These are phyloP conservation scores for Gobionotothen gibberifrons DNA, from an alignment of 2,797 vertebrate genomes.

Conservation along the genomic window DNA sequence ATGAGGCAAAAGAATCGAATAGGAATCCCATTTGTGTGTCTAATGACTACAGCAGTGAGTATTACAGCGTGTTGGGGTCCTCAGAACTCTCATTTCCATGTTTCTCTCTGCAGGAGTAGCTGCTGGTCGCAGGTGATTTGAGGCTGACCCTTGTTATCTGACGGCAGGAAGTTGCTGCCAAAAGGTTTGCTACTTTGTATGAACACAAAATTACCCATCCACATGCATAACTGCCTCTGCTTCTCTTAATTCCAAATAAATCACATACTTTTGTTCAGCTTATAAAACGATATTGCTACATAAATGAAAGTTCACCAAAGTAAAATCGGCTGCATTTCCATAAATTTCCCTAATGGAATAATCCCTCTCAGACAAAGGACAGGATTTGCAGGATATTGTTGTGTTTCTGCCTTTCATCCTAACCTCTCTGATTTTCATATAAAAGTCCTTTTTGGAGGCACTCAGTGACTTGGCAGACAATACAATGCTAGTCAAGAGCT, in stretches of 20 bases:
- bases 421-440: slow-evolving; percentile 85
- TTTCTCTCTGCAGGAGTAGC: not conserved
- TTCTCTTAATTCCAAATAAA: slow-evolving; percentile 73
- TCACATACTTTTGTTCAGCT: slow-evolving; percentile 60
- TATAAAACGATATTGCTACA: slow-evolving; percentile 73
- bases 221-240: slow-evolving; percentile 58
- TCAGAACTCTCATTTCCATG: slow-evolving; percentile 4
- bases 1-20: not conserved
- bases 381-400: slow-evolving; percentile 80
- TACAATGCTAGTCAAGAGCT: slow-evolving; percentile 72
- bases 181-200: slow-evolving; percentile 54
- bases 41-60: not conserved
- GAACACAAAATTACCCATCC: slow-evolving; percentile 56
- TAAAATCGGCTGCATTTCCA: slow-evolving; percentile 81
- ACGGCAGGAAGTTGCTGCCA: slow-evolving; percentile 33
- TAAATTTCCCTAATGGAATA: slow-evolving; percentile 88
- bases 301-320: slow-evolving; percentile 82
- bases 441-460: slow-evolving; percentile 84
- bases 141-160: slow-evolving; percentile 44
- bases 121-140: slow-evolving; percentile 25
- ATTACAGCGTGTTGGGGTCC: not conserved
- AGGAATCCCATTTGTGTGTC: not conserved
- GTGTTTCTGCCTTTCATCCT: slow-evolving; percentile 82
- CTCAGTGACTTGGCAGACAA: slow-evolving; percentile 79
- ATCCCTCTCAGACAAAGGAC: slow-evolving; percentile 80